A percentile compares a stretch with the other conserved stretches of the same genome.
phyloP scores from a whole-genome alignment of 2,888 invertebrate genomes.

The Hirudinaria manillensis region DNA sequence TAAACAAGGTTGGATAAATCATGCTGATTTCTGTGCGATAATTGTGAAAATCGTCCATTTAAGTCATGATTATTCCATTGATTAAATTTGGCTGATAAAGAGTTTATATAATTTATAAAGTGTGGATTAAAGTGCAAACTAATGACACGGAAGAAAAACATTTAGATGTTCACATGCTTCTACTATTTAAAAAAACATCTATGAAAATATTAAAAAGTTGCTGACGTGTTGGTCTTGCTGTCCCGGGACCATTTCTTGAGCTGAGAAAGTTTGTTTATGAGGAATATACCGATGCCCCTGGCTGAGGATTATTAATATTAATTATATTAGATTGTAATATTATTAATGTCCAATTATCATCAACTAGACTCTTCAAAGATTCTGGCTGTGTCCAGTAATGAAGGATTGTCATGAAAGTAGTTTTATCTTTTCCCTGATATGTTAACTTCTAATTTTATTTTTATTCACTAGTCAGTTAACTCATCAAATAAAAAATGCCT shows the following conservation, averaged over 20 bases:
- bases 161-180: neutral
- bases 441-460: too few relatives aligned
- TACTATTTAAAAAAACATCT: neutral
- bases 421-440: too few relatives aligned
- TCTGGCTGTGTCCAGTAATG: too few relatives aligned
- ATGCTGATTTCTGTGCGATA: neutral
- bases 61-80: neutral
- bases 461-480: too few relatives aligned
- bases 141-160: neutral
- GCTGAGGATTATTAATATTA: constrained; percentile 53
- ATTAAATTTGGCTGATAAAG: neutral
- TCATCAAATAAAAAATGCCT: neutral
- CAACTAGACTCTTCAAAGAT: too few relatives aligned
- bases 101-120: neutral
- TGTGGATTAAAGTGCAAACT: neutral
- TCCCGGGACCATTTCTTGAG: constrained; percentile 63
- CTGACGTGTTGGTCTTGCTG: constrained; percentile 52
- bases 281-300: constrained; percentile 70
- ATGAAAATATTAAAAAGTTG: constrained; percentile 6
- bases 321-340: neutral
- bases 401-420: too few relatives aligned
- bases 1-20: constrained; percentile 33
- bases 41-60: neutral
- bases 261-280: constrained; percentile 89
- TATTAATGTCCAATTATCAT: neutral